Evolutionary conservation across 2,888 invertebrate species (phyloP), one percentile per base, ranked within the genome.

Genomic region (Idaea straminata): DNA sequence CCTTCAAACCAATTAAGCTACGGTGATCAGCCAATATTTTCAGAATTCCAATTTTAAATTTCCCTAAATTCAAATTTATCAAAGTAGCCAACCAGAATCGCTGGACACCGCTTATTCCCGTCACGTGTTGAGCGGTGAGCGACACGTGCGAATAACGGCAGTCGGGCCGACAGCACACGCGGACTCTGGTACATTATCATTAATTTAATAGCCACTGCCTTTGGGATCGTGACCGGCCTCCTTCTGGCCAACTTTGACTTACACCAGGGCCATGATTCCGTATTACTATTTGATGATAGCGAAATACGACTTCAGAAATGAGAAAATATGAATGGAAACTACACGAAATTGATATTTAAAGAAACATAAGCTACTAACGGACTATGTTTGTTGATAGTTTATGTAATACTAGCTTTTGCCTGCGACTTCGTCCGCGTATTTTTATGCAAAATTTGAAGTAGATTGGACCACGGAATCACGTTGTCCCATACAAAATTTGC

Each of bases 121-220:
- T 77, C 81, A 83, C 82, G 80, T 80, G 73, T 66, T 69, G 68
- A 68, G 68, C 70, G 71, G 73, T 47, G 47, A 47, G 47, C 47
- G 75, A 78, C 89, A 87, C 86, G 88, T 89, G 88, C 88, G 81
- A 85, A 82, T 87, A 88, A 88, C 82, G 86, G 79, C 82, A 47
- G 47, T 47, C 47, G 13, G 47, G 47, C 47, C 47, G 47, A 80
- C 83, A 86, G 83, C 85, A 83, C 72, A 73, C 77, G 25, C 25
- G 47, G 47, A 47, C 47, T 79, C 79, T 73, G 75, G 77, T 82
- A 79, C 83, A 84, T 86, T 86, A 86, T 84, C 88, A 86, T 87
- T 86, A 87, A 86, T 86, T 86, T 87, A 84, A 87, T 83, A 82
- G 84, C 75, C 74, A 47, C 47, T 47, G 47, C 47, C 47, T 47